Evolutionary conservation across 2,797 vertebrate genomes (phyloP).

Genomic region (Eulemur albifrons): DNA sequence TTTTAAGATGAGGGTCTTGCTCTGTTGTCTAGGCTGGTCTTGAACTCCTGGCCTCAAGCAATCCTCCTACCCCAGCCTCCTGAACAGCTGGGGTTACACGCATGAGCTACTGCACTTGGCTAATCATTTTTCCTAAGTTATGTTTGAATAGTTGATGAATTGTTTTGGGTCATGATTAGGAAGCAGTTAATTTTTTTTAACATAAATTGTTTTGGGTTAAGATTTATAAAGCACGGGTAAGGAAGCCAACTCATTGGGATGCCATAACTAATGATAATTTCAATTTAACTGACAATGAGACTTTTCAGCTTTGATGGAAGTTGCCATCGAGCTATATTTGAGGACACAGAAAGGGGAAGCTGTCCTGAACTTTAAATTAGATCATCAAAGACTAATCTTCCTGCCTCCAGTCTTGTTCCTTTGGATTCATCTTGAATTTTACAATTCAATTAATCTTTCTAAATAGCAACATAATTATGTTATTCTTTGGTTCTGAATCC

Average conservation of each 20-base stretch:
- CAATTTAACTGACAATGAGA: neutral
- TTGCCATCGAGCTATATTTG: neutral
- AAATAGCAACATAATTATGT: constrained; percentile 8
- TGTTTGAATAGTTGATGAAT: neutral
- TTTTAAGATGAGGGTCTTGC: neutral
- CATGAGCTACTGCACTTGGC: too few relatives aligned
- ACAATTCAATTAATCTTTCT: constrained; percentile 41
- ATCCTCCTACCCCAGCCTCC: neutral
- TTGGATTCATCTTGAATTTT: neutral
- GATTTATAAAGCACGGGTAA: neutral
- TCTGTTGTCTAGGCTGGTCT: too few relatives aligned
- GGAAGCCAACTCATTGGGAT: neutral
- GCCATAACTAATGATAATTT: neutral
- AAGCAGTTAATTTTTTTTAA: neutral
- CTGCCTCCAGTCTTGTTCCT: neutral
- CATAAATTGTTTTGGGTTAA: neutral
- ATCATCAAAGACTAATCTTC: neutral
- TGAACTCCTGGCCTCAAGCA: too few relatives aligned
- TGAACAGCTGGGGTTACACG: too few relatives aligned
- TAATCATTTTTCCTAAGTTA: neutral
- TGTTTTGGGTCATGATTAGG: neutral
- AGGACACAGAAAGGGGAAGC: neutral
- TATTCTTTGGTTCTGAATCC: neutral
- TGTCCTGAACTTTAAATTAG: neutral
- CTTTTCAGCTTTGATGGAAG: neutral